Evolutionary conservation across 2,797 vertebrate genomes (phyloP).

Genomic region (Anguilla megastoma): DNA sequence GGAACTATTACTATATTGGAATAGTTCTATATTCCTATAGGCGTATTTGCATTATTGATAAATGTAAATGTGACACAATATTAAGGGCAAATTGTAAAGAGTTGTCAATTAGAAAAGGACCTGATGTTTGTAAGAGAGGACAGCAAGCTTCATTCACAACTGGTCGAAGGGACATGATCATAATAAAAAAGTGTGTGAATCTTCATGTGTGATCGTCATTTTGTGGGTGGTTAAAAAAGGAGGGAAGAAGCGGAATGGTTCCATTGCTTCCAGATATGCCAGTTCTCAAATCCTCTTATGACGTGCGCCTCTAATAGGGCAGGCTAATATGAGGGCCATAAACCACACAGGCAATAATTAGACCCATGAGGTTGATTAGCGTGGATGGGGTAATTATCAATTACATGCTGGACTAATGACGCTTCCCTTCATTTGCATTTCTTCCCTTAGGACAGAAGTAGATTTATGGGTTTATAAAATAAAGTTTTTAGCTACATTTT

Average conservation of each 20-base stretch:
- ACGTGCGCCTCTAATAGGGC: background rate
- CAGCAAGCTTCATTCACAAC: background rate
- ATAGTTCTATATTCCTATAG: no score
- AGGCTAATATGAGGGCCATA: conserved; percentile 24
- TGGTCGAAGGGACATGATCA: background rate
- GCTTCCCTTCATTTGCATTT: conserved; percentile 26
- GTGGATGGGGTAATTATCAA: conserved; percentile 43
- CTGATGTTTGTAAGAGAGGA: background rate
- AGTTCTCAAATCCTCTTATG: background rate
- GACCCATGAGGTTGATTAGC: conserved; percentile 37
- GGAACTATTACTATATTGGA: no score
- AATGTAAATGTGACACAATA: no score
- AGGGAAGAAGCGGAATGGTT: no score
- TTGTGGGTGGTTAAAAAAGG: no score
- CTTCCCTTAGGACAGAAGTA: background rate
- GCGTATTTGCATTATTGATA: no score
- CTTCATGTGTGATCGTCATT: no score
- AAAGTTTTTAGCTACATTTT: background rate
- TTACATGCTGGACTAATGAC: conserved; percentile 42
- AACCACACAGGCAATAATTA: conserved; percentile 19
- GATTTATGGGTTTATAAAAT: background rate
- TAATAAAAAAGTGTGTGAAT: background rate
- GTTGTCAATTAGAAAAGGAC: no score
- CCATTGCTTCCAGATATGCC: background rate
- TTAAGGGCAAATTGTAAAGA: no score